Base-by-base conservation (phyloP, 2,113 vertebrate species). In the Prolemur simus region DNA sequence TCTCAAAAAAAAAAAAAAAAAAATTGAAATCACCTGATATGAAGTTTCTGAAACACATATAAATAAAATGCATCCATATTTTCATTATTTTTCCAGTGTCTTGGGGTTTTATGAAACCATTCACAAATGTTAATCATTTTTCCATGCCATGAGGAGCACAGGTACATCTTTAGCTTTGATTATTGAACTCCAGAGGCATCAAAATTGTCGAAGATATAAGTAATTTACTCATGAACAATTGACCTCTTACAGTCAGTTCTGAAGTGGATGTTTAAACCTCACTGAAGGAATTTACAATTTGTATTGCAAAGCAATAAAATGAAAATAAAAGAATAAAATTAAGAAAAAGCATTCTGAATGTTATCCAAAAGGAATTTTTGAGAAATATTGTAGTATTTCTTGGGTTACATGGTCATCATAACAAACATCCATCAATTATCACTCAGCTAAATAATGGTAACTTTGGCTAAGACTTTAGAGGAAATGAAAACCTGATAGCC, bases 271-370 rank as follows among this genome's bases (percentile, higher is more conserved):
- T 15, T 89, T 78, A 93, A 93, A 63, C 20, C 15, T 87, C 32
- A 87, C 5, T 89, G 45, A 81, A 56, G 37, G 39, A 76, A 84
- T 86, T 81, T 92, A n/a, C 4, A 45, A 21, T 34, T 93, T 73
- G n/a, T 89, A 66, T 45, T 92, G 52, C n/a, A 89, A 91, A 85
- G 9, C 39, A 95, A 66, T 64, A 77, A 82, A 85, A 94, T 80
- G 3, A 27, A 86, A 91, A 56, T 64, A 39, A 68, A 49, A 60
- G 85, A 47, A 90, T 54, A 42, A 94, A 84, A 56, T 27, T n/a
- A 95, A 47, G 7, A 15, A 77, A 92, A 91, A 78, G 20, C 6
- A 87, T 45, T 78, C 14, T 83, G 5, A 92, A 78, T 89, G 20
- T 52, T 82, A 68, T 47, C 14, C 45, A 73, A 78, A 60, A 63